A percentile compares a stretch with the other conserved stretches of the same genome.
Evolutionary conservation across 2,113 vertebrate species (phyloP).

Genomic region (Dipodomys ordii): DNA sequence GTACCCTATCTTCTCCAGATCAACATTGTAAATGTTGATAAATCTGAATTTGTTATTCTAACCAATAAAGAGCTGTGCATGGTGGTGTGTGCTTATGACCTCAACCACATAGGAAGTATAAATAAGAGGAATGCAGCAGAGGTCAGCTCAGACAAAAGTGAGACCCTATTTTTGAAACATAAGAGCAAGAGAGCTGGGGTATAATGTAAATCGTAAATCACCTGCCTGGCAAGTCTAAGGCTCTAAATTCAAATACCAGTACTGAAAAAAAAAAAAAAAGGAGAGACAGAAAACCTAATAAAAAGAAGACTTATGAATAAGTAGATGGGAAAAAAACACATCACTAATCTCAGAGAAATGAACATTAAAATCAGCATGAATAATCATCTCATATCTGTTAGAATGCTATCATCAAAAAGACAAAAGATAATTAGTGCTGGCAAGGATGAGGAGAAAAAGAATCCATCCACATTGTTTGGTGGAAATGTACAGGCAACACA

Average conservation of each 20-base stretch:
- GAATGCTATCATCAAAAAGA: not conserved
- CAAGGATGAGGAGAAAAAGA: not conserved
- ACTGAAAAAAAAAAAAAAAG: not conserved
- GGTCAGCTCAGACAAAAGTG: not conserved
- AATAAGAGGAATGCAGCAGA: too few relatives aligned
- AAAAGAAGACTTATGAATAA: not conserved
- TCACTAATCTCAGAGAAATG: not conserved
- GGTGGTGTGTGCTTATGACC: too few relatives aligned
- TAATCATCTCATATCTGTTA: not conserved
- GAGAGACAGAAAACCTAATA: not conserved
- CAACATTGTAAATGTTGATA: not conserved
- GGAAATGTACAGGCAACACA: not conserved
- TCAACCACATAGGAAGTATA: too few relatives aligned
- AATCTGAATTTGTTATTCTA: not conserved
- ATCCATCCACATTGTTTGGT: not conserved
- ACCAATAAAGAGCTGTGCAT: too few relatives aligned
- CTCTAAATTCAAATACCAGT: not conserved
- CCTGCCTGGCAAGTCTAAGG: not conserved
- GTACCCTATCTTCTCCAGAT: slow-evolving; percentile 20
- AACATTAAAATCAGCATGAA: not conserved
- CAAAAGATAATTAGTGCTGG: not conserved
- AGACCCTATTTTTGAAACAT: not conserved
- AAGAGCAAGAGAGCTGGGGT: too few relatives aligned
- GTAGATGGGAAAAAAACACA: not conserved
- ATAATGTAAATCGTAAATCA: not conserved